A percentile compares a stretch with the other conserved stretches of the same genome.
phyloP scores from a whole-genome alignment of 2,797 vertebrate genomes.

The Sitta carolinensis region DNA sequence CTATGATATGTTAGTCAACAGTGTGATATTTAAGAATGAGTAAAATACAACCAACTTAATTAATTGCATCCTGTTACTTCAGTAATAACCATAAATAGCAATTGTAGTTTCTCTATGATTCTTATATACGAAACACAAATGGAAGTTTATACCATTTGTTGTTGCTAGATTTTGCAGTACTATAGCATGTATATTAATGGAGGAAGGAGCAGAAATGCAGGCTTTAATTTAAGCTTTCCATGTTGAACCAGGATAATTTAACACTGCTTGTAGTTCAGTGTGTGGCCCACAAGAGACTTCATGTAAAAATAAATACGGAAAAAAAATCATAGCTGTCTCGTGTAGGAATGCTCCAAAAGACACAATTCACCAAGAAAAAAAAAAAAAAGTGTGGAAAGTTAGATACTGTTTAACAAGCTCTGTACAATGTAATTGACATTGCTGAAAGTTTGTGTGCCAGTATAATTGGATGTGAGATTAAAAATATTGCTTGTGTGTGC shows the following conservation, averaged over 20 bases:
- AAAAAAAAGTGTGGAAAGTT: neutral
- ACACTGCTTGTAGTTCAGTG: neutral
- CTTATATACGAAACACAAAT: neutral
- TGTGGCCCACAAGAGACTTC: neutral
- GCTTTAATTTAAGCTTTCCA: neutral
- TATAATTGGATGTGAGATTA: neutral
- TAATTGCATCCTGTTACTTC: neutral
- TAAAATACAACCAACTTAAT: neutral
- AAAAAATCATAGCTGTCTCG: neutral
- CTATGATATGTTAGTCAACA: neutral
- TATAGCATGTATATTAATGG: neutral
- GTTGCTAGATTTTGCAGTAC: neutral
- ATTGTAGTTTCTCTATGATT: neutral
- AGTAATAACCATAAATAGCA: neutral
- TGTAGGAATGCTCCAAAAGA: neutral
- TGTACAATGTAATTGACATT: neutral
- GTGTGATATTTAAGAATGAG: neutral
- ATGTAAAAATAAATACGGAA: neutral
- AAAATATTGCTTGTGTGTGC: neutral
- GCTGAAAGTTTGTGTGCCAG: neutral
- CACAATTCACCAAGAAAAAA: neutral
- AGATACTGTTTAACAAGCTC: neutral
- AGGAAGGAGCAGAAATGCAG: neutral
- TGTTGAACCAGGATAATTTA: neutral
- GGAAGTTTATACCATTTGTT: neutral